Base-by-base conservation (phyloP, 1,140 invertebrate genomes). In the Micrasema longulum region DNA sequence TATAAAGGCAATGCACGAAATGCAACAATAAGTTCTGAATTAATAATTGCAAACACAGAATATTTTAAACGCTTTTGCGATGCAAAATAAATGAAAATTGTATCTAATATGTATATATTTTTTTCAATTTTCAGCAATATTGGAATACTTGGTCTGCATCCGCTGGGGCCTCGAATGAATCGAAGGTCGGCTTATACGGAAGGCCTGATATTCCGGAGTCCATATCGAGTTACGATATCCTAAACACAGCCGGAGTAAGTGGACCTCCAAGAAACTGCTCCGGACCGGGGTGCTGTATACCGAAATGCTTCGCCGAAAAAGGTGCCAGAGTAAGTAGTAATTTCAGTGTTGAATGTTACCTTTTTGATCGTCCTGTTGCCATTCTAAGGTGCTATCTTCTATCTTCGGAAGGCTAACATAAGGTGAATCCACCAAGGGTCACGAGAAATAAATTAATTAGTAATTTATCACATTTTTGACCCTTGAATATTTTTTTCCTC, bases 261-360 rank as follows among this genome's bases (percentile, higher is more conserved):
- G 79, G 79, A 20, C 78, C 86, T 67, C 76, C 83, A 6, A 84
- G 82, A 70, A 90, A 91, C 76, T 92, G 90, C 75, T 90, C 88
- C 0, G 89, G 89, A 0, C 84, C 83, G 2, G 91, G 89, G 72
- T 90, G 90, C 74, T 91, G 89, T 77, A 86, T 88, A 23, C 95
- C 95, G 35, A 95, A 94, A 86, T 98, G 96, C 86, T 91, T 96
- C 72, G 96, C 95, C 1, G 95, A 98, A 84, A 98, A 97, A 84
- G 96, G 96, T 78, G 90, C 89, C 31, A 87, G 95, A 78, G 89
- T 85, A 80, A 75, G 78, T 26, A n/a, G n/a, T n/a, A n/a, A n/a
- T n/a, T n/a, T n/a, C n/a, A n/a, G n/a, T n/a, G n/a, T n/a, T n/a
- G n/a, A n/a, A n/a, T n/a, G 31, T 62, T 38, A 31, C 68, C 70